phyloP scores from a whole-genome alignment of 2,113 vertebrate species.

The Circaetus cinerascens region DNA sequence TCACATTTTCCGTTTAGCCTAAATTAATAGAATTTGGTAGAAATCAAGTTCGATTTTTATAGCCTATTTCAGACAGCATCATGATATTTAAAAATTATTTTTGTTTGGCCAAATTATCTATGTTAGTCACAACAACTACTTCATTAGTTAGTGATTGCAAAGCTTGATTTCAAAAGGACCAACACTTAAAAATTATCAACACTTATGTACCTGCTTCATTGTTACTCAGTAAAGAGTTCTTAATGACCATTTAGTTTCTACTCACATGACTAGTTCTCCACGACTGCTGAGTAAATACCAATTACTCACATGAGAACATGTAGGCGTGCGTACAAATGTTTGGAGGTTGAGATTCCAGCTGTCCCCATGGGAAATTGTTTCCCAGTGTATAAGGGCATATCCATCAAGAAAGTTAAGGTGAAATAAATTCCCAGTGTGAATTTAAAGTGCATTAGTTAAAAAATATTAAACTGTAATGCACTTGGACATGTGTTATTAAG shows the following conservation, averaged over 20 bases:
- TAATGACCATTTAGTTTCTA: neutral
- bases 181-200: neutral
- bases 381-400: neutral
- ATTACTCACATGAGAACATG: neutral
- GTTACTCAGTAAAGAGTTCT: neutral
- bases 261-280: neutral
- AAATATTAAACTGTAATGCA: neutral
- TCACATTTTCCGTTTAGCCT: neutral
- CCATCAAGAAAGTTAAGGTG: neutral
- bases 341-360: neutral
- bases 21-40: neutral
- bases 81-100: neutral
- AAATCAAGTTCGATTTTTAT: neutral
- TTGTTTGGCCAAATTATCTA: neutral
- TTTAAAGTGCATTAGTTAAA: neutral
- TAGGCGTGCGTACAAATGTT: neutral
- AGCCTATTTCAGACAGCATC: slow-evolving; percentile 3
- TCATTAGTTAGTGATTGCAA: neutral
- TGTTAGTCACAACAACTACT: neutral
- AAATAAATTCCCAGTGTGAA: neutral
- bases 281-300: neutral
- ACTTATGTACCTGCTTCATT: neutral
- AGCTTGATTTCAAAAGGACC: neutral
- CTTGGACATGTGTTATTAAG: neutral
- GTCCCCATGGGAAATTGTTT: neutral